A percentile compares a stretch with the other conserved stretches of the same genome.
phyloP scores from a whole-genome alignment of 2,888 invertebrate genomes.

The Anaspis maculata region DNA sequence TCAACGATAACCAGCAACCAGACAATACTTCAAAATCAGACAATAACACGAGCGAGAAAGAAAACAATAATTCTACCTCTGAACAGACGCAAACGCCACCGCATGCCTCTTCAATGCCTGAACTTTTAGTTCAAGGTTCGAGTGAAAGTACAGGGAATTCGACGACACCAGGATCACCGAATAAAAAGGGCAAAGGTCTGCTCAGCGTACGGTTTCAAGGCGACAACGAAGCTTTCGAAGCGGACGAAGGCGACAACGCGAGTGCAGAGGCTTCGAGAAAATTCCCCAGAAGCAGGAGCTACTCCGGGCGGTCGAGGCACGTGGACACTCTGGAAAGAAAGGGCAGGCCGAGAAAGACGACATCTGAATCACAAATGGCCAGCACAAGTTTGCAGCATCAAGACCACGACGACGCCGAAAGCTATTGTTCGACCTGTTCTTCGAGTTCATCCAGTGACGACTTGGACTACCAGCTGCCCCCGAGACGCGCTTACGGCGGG shows the following conservation, averaged over 20 bases:
- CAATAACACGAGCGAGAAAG: slow-evolving; percentile 25
- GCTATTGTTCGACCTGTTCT: slow-evolving; percentile 86
- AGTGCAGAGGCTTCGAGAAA: slow-evolving; percentile 31
- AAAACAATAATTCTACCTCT: slow-evolving; percentile 25
- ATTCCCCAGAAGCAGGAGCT: slow-evolving; percentile 48
- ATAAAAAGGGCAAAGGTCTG: slow-evolving; percentile 37
- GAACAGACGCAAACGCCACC: slow-evolving; percentile 35
- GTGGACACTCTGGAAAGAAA: slow-evolving; percentile 33
- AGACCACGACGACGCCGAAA: slow-evolving; percentile 61
- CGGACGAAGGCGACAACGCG: slow-evolving; percentile 37
- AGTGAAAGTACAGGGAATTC: slow-evolving; percentile 26
- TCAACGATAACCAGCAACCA: slow-evolving; percentile 18
- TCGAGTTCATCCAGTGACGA: slow-evolving; percentile 80
- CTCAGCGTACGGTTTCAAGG: slow-evolving; percentile 50
- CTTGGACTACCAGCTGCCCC: slow-evolving; percentile 77
- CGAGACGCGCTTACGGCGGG: slow-evolving; percentile 76
- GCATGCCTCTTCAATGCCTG: slow-evolving; percentile 57
- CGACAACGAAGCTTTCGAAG: slow-evolving; percentile 43
- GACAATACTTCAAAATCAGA: slow-evolving; percentile 21
- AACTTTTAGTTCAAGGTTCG: slow-evolving; percentile 42
- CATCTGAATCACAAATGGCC: slow-evolving; percentile 33
- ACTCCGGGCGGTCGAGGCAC: slow-evolving; percentile 43
- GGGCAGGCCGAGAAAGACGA: slow-evolving; percentile 31
- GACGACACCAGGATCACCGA: slow-evolving; percentile 39
- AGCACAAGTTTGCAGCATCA: slow-evolving; percentile 43